Conservation (phyloP, 2,797 vertebrate species). For the Enteromius afrohamiltoni region DNA sequence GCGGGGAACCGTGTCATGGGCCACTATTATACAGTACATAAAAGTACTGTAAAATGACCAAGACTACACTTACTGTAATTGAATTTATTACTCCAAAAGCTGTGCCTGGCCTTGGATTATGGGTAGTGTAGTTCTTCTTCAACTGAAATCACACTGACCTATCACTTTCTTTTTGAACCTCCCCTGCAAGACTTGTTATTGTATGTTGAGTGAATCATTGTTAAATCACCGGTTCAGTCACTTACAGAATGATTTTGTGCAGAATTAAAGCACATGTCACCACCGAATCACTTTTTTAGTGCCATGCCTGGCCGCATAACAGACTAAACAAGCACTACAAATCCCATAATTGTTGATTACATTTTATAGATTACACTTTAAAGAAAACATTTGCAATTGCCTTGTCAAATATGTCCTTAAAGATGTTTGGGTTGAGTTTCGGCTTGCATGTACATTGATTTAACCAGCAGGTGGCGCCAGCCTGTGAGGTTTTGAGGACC, state of each 20-base stretch:
- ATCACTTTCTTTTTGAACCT: neutral
- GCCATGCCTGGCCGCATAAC: too few relatives aligned
- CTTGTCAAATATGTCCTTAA: neutral
- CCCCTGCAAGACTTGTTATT: too few relatives aligned
- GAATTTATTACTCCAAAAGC: neutral
- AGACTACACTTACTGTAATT: neutral
- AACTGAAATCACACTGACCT: neutral
- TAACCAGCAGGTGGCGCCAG: neutral
- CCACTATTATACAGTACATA: too few relatives aligned
- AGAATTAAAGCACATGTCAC: too few relatives aligned
- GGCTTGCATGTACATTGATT: neutral
- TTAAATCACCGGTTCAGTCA: too few relatives aligned
- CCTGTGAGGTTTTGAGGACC: neutral
- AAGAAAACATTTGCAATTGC: too few relatives aligned
- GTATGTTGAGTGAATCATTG: too few relatives aligned
- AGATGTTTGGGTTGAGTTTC: neutral
- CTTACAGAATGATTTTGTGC: too few relatives aligned
- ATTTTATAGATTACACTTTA: too few relatives aligned
- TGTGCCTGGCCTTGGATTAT: neutral
- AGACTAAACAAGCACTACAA: too few relatives aligned
- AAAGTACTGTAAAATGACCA: neutral
- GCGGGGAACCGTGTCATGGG: neutral
- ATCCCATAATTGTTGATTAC: too few relatives aligned
- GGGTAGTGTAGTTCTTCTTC: neutral
- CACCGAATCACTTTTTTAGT: too few relatives aligned